These are phyloP conservation scores for Lasioglossum pauxillum DNA, from an alignment of 2,888 invertebrate genomes.

Conservation along the genomic window DNA sequence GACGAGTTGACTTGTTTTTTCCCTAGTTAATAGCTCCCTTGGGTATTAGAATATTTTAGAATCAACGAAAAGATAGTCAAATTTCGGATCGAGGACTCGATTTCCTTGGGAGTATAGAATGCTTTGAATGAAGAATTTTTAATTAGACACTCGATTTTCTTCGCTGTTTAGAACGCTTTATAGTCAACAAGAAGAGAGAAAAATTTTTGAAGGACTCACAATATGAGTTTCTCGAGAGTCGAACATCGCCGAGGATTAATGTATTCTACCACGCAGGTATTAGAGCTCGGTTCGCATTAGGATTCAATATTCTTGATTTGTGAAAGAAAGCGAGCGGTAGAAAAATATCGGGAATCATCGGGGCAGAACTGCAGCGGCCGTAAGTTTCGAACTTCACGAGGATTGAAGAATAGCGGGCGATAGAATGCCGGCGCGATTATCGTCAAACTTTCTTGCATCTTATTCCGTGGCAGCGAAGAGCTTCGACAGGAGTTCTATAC, in stretches of 20 bases:
- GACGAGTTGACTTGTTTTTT: too few relatives aligned
- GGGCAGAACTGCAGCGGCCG: neutral
- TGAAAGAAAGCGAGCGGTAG: neutral
- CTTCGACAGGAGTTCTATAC: conserved; percentile 67
- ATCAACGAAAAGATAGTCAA: neutral
- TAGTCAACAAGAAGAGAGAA: neutral
- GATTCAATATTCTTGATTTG: neutral
- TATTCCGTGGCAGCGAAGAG: conserved; percentile 45
- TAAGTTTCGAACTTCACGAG: conserved; percentile 24
- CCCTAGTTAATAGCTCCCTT: too few relatives aligned
- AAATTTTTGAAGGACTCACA: neutral
- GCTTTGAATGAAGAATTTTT: too few relatives aligned
- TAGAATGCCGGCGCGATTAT: conserved; percentile 47
- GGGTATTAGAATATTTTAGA: neutral
- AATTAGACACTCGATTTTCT: neutral
- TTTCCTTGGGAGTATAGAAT: neutral
- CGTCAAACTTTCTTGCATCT: conserved; percentile 64
- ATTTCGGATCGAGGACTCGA: neutral
- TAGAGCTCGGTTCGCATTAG: neutral
- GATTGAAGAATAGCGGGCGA: conserved; percentile 14
- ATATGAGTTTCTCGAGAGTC: neutral
- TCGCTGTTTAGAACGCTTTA: neutral
- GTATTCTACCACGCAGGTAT: neutral
- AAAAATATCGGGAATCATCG: conserved; percentile 8
- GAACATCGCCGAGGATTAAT: neutral